phyloP scores from a whole-genome alignment of 2,797 vertebrate species.

The Fistularia commersonii region DNA sequence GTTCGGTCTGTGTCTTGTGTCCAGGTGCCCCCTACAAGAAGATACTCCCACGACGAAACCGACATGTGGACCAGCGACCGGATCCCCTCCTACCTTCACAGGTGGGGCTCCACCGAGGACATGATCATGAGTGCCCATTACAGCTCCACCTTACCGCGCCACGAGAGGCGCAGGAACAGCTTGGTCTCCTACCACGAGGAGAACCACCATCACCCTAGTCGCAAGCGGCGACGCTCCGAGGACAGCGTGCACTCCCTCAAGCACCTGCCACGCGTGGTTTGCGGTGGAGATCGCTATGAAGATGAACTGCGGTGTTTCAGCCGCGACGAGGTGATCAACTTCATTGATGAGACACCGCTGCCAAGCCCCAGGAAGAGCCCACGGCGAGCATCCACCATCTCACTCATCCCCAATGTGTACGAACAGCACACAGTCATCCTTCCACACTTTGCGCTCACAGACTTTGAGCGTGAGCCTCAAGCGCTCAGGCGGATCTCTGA shows the following conservation, averaged over 20 bases:
- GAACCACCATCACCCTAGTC: conserved; percentile 72
- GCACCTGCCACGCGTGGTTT: conserved; percentile 69
- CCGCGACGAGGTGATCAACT: conserved; percentile 82
- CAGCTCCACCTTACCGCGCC: conserved; percentile 78
- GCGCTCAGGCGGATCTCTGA: conserved; percentile 72
- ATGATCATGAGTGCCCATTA: conserved; percentile 78
- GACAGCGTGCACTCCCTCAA: conserved; percentile 79
- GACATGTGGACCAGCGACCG: conserved; percentile 86
- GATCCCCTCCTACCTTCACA: conserved; percentile 84
- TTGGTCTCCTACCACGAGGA: conserved; percentile 79
- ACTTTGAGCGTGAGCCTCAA: conserved; percentile 86
- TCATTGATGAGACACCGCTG: conserved; percentile 80
- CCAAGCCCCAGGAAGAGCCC: conserved; percentile 80
- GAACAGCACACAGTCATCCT: conserved; percentile 65
- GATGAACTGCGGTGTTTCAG: conserved; percentile 80
- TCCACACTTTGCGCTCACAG: conserved; percentile 80
- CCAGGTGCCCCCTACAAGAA: conserved; percentile 91
- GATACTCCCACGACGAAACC: conserved; percentile 92
- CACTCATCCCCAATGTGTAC: conserved; percentile 74
- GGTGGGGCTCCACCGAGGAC: conserved; percentile 88
- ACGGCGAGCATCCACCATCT: conserved; percentile 72
- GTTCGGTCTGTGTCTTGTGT: conserved; percentile 56
- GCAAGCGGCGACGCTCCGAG: conserved; percentile 80
- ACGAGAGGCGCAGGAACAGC: conserved; percentile 79
- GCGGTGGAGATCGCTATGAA: conserved; percentile 65